Percentiles rank a stretch among this genome's conserved stretches.
Conservation (phyloP, 2,113 vertebrate genomes). For the Hemibates koningsi region DNA sequence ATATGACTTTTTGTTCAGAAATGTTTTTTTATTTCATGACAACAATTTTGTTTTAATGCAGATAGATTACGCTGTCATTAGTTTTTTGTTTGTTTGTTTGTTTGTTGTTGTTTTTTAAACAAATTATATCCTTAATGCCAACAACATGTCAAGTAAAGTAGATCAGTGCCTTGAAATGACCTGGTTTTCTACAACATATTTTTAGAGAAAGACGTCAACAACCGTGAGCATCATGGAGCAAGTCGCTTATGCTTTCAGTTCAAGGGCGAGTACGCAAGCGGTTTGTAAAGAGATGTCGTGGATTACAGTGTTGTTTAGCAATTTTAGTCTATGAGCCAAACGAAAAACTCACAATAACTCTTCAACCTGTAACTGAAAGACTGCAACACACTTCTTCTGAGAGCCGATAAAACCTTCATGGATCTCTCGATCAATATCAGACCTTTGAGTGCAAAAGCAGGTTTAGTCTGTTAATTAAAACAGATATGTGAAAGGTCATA, state of each 20-base stretch:
- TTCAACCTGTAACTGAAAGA: neutral
- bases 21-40: neutral
- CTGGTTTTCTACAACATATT: neutral
- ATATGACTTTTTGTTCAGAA: too few species aligned
- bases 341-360: rapidly evolving
- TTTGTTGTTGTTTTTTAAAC: neutral
- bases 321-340: neutral
- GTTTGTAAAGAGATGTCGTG: rapidly evolving
- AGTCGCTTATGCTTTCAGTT: neutral
- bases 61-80: rapidly evolving
- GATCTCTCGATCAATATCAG: neutral
- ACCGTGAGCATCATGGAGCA: neutral
- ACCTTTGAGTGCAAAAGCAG: neutral
- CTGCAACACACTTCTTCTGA: too few species aligned
- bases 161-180: neutral
- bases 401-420: neutral
- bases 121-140: neutral
- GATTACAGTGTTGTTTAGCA: rapidly evolving
- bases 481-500: rapidly evolving
- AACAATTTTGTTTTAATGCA: too few species aligned
- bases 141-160: neutral
- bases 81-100: neutral
- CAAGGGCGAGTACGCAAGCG: rapidly evolving
- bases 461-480: neutral
- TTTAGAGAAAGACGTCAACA: neutral